Evolutionary conservation across 64 coral and sea anemone genomes (phyloP).

Genomic region (Cladopsammia gracilis): DNA sequence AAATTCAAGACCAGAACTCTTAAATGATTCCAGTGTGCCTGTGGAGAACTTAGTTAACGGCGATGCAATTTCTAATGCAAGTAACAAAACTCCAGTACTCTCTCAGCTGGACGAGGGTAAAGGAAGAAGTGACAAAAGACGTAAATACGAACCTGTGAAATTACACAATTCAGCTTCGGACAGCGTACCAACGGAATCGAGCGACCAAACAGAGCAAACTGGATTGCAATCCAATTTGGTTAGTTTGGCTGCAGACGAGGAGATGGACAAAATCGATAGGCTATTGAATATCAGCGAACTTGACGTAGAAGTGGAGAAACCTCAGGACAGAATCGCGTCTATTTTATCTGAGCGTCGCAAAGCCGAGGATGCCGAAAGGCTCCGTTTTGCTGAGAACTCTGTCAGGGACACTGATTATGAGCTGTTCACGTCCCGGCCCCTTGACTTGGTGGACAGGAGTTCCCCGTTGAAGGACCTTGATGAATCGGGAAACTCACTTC

Average conservation of each 20-base stretch:
- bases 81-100: neutral
- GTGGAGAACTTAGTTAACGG: neutral
- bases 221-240: neutral
- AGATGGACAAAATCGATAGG: constrained; percentile 44
- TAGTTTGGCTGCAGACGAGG: neutral
- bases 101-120: neutral
- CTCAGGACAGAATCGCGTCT: constrained; percentile 44
- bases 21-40: neutral
- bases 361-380: constrained; percentile 45
- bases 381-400: constrained; percentile 40
- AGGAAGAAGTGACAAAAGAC: neutral
- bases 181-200: neutral
- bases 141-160: neutral
- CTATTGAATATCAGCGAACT: neutral
- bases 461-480: constrained; percentile 66
- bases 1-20: neutral
- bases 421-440: constrained; percentile 28
- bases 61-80: neutral
- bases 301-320: constrained; percentile 11
- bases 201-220: neutral
- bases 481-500: constrained; percentile 71
- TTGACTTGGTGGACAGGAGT: constrained; percentile 22
- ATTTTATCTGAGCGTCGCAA: constrained; percentile 34
- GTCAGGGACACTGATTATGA: constrained; percentile 43
- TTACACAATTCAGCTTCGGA: neutral